A percentile compares a stretch with the other conserved stretches of the same genome.
phyloP scores from a whole-genome alignment of 2,113 vertebrate species.

The Acrocephalus kingi region DNA sequence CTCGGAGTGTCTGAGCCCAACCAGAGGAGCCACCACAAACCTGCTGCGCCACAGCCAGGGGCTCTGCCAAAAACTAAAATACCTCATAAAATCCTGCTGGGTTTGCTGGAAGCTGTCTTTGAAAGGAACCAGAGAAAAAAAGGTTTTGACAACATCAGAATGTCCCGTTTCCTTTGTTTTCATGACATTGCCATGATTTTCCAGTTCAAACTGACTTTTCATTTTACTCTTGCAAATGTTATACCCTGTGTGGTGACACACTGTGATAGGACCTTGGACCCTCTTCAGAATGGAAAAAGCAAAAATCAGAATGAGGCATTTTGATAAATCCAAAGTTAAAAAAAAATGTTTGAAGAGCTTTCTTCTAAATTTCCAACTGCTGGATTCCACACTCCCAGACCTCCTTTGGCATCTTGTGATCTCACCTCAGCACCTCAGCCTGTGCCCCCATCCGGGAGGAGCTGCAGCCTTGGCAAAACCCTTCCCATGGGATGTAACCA shows the following conservation, averaged over 20 bases:
- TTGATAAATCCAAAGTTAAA: neutral
- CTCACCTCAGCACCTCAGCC: neutral
- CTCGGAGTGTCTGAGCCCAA: accelerated
- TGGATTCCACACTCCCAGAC: neutral
- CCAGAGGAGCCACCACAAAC: neutral
- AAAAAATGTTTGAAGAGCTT: neutral
- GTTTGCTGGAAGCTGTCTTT: conserved; percentile 46
- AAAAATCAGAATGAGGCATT: neutral
- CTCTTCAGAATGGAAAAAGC: neutral
- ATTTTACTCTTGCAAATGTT: neutral
- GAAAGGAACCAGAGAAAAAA: conserved; percentile 38
- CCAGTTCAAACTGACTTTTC: conserved; percentile 27
- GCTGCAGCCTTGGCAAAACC: neutral
- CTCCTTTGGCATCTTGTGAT: neutral
- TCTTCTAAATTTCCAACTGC: neutral
- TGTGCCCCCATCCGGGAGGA: neutral
- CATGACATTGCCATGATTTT: conserved; percentile 5
- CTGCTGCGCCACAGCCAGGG: neutral
- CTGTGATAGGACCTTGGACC: neutral
- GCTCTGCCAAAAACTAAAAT: conserved; percentile 13
- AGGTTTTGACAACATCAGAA: conserved; percentile 33
- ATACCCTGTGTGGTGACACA: neutral
- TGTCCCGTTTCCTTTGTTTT: conserved; percentile 21
- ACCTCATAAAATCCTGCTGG: conserved; percentile 41
- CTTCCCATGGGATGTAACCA: neutral